These are phyloP conservation scores for Nothura maculosa DNA, from an alignment of 2,797 vertebrate species.

Conservation along the genomic window DNA sequence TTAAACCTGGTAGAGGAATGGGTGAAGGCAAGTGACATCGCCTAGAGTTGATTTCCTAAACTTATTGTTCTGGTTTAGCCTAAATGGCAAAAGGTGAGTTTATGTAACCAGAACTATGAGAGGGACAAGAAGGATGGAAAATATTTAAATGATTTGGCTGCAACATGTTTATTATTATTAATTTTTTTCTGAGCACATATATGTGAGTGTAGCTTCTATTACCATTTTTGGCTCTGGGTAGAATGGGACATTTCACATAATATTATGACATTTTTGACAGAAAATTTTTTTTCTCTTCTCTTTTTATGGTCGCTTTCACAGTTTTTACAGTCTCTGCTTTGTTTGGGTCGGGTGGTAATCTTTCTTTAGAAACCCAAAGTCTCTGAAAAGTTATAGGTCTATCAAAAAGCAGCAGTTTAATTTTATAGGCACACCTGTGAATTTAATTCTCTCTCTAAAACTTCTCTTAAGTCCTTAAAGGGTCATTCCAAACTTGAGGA, in stretches of 20 bases:
- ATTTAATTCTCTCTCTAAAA: slow-evolving; percentile 36
- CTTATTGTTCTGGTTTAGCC: background rate
- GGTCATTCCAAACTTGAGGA: background rate
- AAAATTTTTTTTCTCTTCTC: background rate
- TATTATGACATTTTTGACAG: background rate
- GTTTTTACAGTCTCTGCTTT: background rate
- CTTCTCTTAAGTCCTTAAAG: slow-evolving; percentile 32
- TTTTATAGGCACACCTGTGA: slow-evolving; percentile 6
- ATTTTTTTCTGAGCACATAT: background rate
- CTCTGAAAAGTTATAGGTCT: background rate
- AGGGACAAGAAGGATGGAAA: background rate
- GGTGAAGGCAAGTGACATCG: background rate
- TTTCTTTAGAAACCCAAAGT: slow-evolving; percentile 16
- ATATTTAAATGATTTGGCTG: background rate
- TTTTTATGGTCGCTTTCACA: background rate
- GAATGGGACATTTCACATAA: background rate
- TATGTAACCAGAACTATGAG: background rate
- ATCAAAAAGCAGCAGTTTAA: slow-evolving; percentile 1
- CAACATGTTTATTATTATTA: too few species aligned
- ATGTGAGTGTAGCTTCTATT: background rate
- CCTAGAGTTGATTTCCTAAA: background rate
- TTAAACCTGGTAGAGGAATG: background rate
- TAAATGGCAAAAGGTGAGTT: background rate
- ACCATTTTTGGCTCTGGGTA: background rate
- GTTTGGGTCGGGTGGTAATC: background rate